phyloP scores from a whole-genome alignment of 2,113 vertebrate species.

The Syngnathus typhle region DNA sequence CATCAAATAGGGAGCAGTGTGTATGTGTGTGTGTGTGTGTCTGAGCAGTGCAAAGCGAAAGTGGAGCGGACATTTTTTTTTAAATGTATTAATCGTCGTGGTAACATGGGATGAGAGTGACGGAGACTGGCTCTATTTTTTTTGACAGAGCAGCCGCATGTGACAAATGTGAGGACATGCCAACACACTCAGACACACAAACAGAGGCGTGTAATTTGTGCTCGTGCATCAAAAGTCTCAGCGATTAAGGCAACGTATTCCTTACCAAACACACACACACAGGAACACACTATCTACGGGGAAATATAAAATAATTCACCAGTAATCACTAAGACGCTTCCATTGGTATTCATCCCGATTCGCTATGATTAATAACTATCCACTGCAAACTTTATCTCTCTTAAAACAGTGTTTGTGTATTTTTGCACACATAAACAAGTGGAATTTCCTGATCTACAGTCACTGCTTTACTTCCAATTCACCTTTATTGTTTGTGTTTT shows the following conservation, averaged over 20 bases:
- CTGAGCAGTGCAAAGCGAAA: conserved; percentile 56
- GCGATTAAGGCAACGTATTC: conserved; percentile 21
- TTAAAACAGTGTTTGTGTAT: conserved; percentile 28
- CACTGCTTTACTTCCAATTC: conserved; percentile 6
- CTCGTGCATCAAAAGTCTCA: not conserved
- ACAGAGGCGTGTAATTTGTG: conserved; percentile 35
- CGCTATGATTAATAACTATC: conserved; percentile 64
- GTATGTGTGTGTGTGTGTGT: conserved; percentile 40
- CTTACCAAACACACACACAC: conserved; percentile 34
- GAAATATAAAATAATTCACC: conserved; percentile 61
- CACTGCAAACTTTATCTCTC: conserved; percentile 50
- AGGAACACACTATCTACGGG: conserved; percentile 46
- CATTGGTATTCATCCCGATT: conserved; percentile 66
- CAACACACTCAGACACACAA: not conserved
- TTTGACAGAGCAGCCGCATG: conserved; percentile 38
- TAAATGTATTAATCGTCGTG: conserved; percentile 73
- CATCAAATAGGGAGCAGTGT: conserved; percentile 66
- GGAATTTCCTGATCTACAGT: not conserved
- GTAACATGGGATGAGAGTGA: conserved; percentile 65
- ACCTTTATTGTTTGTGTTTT: conserved; percentile 3
- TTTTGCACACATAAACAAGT: conserved; percentile 53
- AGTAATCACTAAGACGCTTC: conserved; percentile 61
- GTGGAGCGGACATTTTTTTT: conserved; percentile 78
- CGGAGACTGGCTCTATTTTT: conserved; percentile 60
- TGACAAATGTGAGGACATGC: conserved; percentile 40